Evolutionary conservation across 1,140 invertebrate genomes (phyloP), one percentile per base, ranked within the genome.

Genomic region (Pseudachorutes palmiensis): DNA sequence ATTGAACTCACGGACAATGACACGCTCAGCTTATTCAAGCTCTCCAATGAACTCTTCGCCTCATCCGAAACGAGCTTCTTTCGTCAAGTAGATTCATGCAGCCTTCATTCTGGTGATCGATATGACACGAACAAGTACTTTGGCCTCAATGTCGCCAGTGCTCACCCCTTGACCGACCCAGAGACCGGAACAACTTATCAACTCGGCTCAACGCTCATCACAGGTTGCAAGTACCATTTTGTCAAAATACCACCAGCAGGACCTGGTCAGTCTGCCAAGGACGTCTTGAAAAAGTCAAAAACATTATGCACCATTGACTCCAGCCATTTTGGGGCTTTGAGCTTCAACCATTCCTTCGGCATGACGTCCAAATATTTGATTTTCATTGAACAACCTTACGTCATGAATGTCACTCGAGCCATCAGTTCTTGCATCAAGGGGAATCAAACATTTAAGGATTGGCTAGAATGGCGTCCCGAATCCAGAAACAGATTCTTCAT

Each of bases 331-430:
- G 71, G 76, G 28, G 55, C 63, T 30, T 28, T 66, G 45, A 73
- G 76, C 51, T 62, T 74, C 74, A 22, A 32, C 65, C 82, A 83
- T 72, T 82, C 80, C 64, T 83, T 83, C 71, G 80, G 78, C 1
- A 78, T 84, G 68, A 79, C 79, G 0, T 74, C 79, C 66, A 80
- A 83, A 70, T 82, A 80, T 70, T 71, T 81, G n/a, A 73, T 83
- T 30, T 77, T 81, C 57, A 49, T 80, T 51, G 82, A 83, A 68
- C 77, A 78, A 33, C 71, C 71, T 0, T 65, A 61, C 65, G n/a
- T 61, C 3, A 61, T 61, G 59, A 61, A 61, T 24, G 33, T 61
- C 14, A 61, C 59, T 9, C 14, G 59, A 19, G 67, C 67, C 1
- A 14, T 70, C 59, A 32, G 62, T 33, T n/a, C 31, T 29, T n/a